Base-by-base conservation (phyloP, 2,113 vertebrate species). In the Macquaria australasica region DNA sequence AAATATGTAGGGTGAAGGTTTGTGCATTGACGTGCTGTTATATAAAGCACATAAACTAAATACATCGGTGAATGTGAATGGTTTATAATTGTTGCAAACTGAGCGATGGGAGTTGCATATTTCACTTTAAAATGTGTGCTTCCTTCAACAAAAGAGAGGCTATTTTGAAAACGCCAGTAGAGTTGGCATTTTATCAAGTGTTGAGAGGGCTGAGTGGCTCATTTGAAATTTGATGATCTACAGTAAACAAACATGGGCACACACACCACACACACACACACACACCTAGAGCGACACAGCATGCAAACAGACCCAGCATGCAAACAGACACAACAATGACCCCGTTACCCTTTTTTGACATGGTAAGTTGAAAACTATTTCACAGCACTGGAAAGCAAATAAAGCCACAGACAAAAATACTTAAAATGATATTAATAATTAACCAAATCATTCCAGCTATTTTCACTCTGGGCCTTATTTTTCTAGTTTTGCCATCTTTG, bases 221-320 rank as follows among this genome's bases (percentile, higher is more conserved):
- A 74, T 83, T 73, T 80, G 25, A 79, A 87, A 84, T 34, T 80
- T 85, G 80, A 81, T 77, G 67, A 80, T 79, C 15, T 39, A 55
- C 87, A 84, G 82, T 78, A 73, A 84, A 79, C 77, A 88, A 75
- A 86, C 50, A 58, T 56, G 79, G 82, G 23, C 69, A 77, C 77
- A 77, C 77, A 77, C 45, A 55, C 77, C 10, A 73, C 60, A 51
- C 59, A 70, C 41, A 68, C 60, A 79, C 10, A 73, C 60, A 51
- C 59, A 70, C 41, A 68, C 60, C 45, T 12, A 56, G 3, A 79
- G 82, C n/a, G 11, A 73, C 85, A 34, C 88, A 93, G 91, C 88
- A 86, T 86, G 90, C 82, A 91, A 91, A 90, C 90, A 93, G 77
- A 91, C 77, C 55, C 89, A 92, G 88, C 88, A 87, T 87, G 88